Evolutionary conservation across 2,888 invertebrate species (phyloP).

Genomic region (Ditylenchus weischeri): DNA sequence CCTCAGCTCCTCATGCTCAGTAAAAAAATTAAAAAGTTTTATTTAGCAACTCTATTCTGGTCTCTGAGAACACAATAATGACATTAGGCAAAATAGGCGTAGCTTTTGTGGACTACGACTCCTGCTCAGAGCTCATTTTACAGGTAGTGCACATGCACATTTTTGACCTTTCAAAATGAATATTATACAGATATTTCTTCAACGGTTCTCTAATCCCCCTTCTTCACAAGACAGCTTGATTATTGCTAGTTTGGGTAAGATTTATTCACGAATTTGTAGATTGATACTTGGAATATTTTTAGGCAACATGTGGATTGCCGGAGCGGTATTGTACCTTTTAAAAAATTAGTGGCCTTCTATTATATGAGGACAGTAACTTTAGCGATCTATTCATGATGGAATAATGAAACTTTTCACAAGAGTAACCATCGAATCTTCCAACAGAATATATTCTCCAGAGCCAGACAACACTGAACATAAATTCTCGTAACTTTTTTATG

Average conservation of each 20-base stretch:
- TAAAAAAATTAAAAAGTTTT: not conserved
- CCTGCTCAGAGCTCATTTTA: constrained; percentile 50
- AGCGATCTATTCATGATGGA: constrained; percentile 75
- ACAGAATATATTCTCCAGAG: constrained; percentile 50
- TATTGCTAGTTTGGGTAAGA: constrained; percentile 76
- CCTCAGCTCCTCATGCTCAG: not conserved
- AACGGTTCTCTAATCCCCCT: constrained; percentile 79
- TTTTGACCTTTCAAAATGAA: no score
- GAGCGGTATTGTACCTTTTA: constrained; percentile 45
- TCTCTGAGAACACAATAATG: constrained; percentile 92
- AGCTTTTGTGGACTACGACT: constrained; percentile 40
- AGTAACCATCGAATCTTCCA: constrained; percentile 80
- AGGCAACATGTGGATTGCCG: constrained; percentile 92
- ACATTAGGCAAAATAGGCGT: constrained; percentile 93
- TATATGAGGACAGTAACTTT: constrained; percentile 35
- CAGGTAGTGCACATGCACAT: no score
- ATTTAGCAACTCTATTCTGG: constrained; percentile 80
- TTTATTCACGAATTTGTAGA: no score
- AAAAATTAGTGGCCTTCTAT: not conserved
- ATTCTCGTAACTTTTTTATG: constrained; percentile 37
- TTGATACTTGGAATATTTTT: not conserved
- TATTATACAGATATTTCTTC: constrained; percentile 81
- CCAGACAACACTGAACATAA: constrained; percentile 41
- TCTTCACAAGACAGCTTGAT: constrained; percentile 74
- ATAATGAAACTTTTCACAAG: constrained; percentile 97